These are phyloP conservation scores for Procambarus virginalis DNA, from an alignment of 1,140 invertebrate genomes.

Conservation along the genomic window DNA sequence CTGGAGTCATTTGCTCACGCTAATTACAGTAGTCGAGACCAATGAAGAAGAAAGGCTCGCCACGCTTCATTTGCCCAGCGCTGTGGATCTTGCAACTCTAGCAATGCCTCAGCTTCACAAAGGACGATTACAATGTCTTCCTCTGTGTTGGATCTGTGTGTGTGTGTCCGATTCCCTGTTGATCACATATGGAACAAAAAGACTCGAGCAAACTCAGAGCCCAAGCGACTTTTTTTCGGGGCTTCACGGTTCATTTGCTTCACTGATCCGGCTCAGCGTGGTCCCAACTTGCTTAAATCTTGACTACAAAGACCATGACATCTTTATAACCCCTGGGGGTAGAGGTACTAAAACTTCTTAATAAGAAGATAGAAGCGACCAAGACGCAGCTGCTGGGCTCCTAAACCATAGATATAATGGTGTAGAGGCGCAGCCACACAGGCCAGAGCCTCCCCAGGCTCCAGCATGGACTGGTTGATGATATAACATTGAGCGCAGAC, in stretches of 20 bases:
- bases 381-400: no score
- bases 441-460: no score
- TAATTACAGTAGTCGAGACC: constrained; percentile 10
- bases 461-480: no score
- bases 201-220: background rate
- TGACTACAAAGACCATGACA: no score
- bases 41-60: background rate
- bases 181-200: background rate
- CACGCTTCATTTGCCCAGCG: constrained; percentile 27
- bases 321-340: no score
- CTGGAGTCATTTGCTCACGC: constrained; percentile 1
- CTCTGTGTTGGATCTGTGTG: constrained; percentile 20
- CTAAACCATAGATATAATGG: no score
- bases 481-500: no score
- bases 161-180: constrained; percentile 29
- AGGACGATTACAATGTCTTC: background rate
- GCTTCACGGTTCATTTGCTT: constrained; percentile 10
- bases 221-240: background rate
- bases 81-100: constrained; percentile 8
- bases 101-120: background rate
- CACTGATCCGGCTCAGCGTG: background rate
- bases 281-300: background rate
- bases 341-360: no score
- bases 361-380: no score
- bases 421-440: no score